Evolutionary conservation across 2,113 vertebrate species (phyloP), one percentile per base, ranked within the genome.

Genomic region (Myodes glareolus): DNA sequence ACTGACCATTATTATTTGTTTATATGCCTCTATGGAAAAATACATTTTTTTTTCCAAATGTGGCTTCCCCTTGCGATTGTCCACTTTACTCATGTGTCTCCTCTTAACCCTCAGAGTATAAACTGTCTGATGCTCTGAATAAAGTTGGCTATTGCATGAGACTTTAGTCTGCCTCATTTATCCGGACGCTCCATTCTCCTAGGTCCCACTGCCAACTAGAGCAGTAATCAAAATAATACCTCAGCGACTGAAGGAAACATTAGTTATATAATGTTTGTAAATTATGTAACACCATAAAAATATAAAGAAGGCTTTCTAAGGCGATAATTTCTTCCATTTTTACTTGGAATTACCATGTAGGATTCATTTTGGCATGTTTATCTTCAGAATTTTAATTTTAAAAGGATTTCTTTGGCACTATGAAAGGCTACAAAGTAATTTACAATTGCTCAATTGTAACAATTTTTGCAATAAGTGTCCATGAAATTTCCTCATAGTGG

Each of bases 321-420:
- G n/a, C n/a, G 11, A 63, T 5, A 2, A 52, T 94, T 76, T 91
- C 7, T 21, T 55, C 47, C 3, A 95, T 13, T 14, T 92, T 86
- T 58, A 58, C 11, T 80, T 63, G 77, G 39, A 88, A 81, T 75
- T 78, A 94, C 89, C 31, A 72, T 29, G 12, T 81, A 42, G 72
- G 27, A 86, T 63, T 36, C 36, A 11, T 76, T 65, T 58, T 90
- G 8, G 3, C 82, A 65, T 73, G 19, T 67, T 96, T 87, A 78
- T 3, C 36, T 95, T 70, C 45, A 93, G 61, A 94, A 90, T 85
- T 93, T 96, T 91, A 73, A 96, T 97, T 96, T 93, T 76, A 90
- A 88, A 96, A 25, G 12, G 27, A 92, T 96, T 88, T 97, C 31
- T 95, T 11, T 78, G 70, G 23, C 0, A 78, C 33, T 72, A 80